Evolutionary conservation across 2,113 vertebrate genomes (phyloP).

Genomic region (Ptyas mucosa): DNA sequence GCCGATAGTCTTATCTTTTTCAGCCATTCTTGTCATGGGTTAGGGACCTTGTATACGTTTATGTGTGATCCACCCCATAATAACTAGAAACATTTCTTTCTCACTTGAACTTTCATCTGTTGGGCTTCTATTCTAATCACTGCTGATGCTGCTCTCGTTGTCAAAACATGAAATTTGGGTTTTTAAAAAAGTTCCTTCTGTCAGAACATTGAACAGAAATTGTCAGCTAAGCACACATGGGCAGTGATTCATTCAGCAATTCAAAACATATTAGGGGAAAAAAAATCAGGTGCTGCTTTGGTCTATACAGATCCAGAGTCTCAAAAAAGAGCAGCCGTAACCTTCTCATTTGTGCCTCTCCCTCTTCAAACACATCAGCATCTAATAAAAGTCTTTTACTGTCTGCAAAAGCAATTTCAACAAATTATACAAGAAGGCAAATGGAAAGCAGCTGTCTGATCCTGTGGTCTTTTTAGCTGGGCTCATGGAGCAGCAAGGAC

Average conservation of each 20-base stretch:
- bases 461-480: not conserved
- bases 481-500: fast-evolving
- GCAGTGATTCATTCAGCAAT: fast-evolving
- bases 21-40: not conserved
- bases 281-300: not conserved
- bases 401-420: not conserved
- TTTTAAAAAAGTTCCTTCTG: not conserved
- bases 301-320: not conserved
- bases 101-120: not conserved
- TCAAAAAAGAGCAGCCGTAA: constrained; percentile 13
- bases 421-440: not conserved
- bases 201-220: not conserved
- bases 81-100: constrained; percentile 20
- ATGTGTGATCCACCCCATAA: not conserved
- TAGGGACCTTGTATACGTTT: not conserved
- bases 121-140: constrained; percentile 15
- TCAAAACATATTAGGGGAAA: not conserved
- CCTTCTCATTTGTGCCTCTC: not conserved
- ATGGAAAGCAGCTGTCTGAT: fast-evolving
- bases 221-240: fast-evolving
- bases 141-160: not conserved
- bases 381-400: not conserved
- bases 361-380: constrained; percentile 8
- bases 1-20: not conserved
- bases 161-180: not conserved